phyloP scores from a whole-genome alignment of 2,113 vertebrate species.

The Alouatta palliata region DNA sequence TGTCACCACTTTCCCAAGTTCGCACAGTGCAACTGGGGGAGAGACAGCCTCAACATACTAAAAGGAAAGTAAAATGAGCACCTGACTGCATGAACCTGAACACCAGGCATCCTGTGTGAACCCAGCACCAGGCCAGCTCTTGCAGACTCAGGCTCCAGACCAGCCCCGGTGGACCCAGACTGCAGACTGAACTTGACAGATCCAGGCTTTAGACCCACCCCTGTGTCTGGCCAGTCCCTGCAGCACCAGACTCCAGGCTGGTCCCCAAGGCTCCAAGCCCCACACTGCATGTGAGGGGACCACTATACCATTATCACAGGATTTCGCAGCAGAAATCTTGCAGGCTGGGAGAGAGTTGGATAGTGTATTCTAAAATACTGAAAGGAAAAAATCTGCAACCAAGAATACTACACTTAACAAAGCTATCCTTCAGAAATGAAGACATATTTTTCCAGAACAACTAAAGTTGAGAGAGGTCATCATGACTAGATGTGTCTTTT shows the following conservation, averaged over 20 bases:
- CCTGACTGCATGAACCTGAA: neutral
- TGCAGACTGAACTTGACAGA: neutral
- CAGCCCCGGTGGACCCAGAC: neutral
- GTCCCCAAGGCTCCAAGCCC: neutral
- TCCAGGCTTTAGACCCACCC: neutral
- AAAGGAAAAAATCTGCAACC: neutral
- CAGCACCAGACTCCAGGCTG: neutral
- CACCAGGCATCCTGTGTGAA: neutral
- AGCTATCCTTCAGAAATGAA: neutral
- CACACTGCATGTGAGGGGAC: neutral
- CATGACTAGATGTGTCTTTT: neutral
- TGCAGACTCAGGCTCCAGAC: neutral
- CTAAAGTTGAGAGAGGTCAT: neutral
- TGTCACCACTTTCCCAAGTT: neutral
- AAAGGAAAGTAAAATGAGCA: neutral
- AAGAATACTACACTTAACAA: neutral
- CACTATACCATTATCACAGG: neutral
- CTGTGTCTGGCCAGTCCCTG: neutral
- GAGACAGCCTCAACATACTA: neutral
- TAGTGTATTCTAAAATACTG: neutral
- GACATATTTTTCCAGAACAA: neutral
- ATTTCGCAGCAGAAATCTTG: neutral
- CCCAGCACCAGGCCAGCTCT: neutral
- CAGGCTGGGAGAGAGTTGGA: neutral
- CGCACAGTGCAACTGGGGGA: rapidly evolving